phyloP scores from a whole-genome alignment of 2,113 vertebrate genomes.

The Leucosticte australis region DNA sequence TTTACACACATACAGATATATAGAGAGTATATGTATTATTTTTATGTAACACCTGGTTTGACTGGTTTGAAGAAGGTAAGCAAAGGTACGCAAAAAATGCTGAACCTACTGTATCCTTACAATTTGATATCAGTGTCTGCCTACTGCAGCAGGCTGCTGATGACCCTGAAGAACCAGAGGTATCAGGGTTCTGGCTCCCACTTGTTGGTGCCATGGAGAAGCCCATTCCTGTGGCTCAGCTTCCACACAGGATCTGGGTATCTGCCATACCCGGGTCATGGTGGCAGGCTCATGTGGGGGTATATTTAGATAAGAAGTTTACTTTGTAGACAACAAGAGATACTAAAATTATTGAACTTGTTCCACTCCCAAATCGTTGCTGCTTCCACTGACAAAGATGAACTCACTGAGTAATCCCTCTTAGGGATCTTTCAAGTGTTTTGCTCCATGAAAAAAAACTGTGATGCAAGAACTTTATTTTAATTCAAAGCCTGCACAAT shows the following conservation, averaged over 20 bases:
- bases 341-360: background rate
- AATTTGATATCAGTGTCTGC: background rate
- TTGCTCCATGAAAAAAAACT: background rate
- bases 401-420: background rate
- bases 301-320: background rate
- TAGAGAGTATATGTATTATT: background rate
- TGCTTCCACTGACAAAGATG: background rate
- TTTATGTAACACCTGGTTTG: background rate
- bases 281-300: background rate
- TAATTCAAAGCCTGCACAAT: background rate
- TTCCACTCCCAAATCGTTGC: background rate
- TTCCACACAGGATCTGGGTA: background rate
- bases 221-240: accelerated
- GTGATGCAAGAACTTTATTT: background rate
- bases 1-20: background rate
- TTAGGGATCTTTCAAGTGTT: background rate
- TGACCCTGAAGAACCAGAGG: background rate
- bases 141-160: background rate
- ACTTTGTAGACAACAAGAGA: background rate
- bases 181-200: accelerated
- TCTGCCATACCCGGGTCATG: accelerated
- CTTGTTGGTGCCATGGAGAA: background rate
- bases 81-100: background rate
- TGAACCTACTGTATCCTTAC: background rate
- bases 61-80: background rate